These are phyloP conservation scores for Chymomyza costata DNA, from an alignment of 1,140 invertebrate genomes.

Conservation along the genomic window DNA sequence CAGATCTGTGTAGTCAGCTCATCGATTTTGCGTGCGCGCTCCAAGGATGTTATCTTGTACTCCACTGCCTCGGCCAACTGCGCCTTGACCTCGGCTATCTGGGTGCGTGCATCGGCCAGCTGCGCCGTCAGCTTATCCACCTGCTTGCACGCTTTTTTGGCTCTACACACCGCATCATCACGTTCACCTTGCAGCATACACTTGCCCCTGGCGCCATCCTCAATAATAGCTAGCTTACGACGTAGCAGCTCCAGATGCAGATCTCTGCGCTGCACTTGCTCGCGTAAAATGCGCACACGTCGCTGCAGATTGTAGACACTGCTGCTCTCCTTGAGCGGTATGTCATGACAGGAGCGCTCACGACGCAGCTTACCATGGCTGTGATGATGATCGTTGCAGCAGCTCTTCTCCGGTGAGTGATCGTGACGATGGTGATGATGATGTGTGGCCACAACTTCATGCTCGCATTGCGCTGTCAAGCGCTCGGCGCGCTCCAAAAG, in stretches of 20 bases:
- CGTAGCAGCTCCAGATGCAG: slow-evolving; percentile 91
- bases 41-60: slow-evolving; percentile 89
- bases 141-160: slow-evolving; percentile 86
- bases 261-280: slow-evolving; percentile 93
- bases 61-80: slow-evolving; percentile 88
- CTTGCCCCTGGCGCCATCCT: slow-evolving; percentile 83
- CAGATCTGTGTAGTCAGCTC: slow-evolving; percentile 80
- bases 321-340: slow-evolving; percentile 82
- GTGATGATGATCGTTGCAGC: slow-evolving; percentile 41
- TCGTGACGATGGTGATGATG: slow-evolving; percentile 35
- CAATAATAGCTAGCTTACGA: slow-evolving; percentile 88
- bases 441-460: slow-evolving; percentile 31
- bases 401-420: slow-evolving; percentile 49
- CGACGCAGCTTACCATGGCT: slow-evolving; percentile 78
- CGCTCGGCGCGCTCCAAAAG: slow-evolving; percentile 86
- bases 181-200: slow-evolving; percentile 82
- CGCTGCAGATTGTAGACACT: slow-evolving; percentile 90
- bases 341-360: slow-evolving; percentile 84
- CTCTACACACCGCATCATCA: slow-evolving; percentile 84
- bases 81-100: slow-evolving; percentile 84
- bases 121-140: slow-evolving; percentile 84
- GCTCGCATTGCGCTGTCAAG: slow-evolving; percentile 81
- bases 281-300: slow-evolving; percentile 86
- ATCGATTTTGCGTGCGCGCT: slow-evolving; percentile 88
- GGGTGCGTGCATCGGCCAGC: slow-evolving; percentile 82